These are phyloP conservation scores for Cygnus atratus DNA, from an alignment of 2,113 vertebrate genomes.

Conservation along the genomic window DNA sequence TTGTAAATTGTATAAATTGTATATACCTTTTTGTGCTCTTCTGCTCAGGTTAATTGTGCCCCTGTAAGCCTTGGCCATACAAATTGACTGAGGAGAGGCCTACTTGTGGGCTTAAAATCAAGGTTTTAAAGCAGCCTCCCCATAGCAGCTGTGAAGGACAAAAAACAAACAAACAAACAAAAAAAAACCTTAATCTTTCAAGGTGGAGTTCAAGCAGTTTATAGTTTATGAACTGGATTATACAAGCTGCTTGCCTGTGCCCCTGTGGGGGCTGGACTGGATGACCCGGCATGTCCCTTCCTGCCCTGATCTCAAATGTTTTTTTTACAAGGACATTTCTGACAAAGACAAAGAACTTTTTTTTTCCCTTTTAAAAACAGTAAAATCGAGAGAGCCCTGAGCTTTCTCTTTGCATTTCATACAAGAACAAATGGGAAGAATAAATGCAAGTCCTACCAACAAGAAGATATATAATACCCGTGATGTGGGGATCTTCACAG, in stretches of 20 bases:
- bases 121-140: neutral
- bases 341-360: neutral
- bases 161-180: neutral
- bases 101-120: neutral
- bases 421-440: neutral
- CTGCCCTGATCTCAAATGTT: neutral
- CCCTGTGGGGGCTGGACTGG: neutral
- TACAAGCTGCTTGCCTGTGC: neutral
- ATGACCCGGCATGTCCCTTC: neutral
- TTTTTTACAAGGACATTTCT: neutral
- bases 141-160: neutral
- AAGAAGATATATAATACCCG: neutral
- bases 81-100: neutral
- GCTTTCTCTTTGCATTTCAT: neutral
- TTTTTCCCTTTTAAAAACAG: neutral
- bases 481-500: neutral
- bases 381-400: neutral
- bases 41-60: neutral
- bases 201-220: neutral
- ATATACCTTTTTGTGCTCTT: neutral
- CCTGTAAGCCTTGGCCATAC: neutral
- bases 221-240: neutral
- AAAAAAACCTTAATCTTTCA: neutral
- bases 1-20: too few species aligned
- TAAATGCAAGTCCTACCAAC: neutral